Conservation (phyloP, 2,888 invertebrate species). For the Philonicus albiceps region DNA sequence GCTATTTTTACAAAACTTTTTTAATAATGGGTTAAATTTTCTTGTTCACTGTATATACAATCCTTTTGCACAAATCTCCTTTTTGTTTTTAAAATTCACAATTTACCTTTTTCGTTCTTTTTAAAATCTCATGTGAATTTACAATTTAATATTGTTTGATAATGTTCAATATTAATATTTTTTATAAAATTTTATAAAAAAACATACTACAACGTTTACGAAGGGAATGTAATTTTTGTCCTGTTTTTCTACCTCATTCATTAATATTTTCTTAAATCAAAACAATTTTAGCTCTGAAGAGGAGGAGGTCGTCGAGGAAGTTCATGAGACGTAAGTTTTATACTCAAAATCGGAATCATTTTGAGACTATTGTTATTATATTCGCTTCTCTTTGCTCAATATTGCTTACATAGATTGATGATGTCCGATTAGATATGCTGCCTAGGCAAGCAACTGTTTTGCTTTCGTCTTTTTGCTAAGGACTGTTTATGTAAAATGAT, state of each 20-base stretch:
- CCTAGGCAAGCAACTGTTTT: not conserved
- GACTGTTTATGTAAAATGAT: not conserved
- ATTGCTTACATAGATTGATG: not conserved
- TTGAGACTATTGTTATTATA: not conserved
- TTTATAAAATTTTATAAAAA: not conserved
- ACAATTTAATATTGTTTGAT: not conserved
- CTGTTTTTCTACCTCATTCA: conserved; percentile 42
- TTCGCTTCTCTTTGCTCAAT: not conserved
- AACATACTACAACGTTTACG: conserved; percentile 43
- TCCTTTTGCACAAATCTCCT: not conserved
- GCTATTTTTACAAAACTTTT: not conserved
- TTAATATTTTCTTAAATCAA: conserved; percentile 43
- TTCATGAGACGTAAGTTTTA: conserved; percentile 63
- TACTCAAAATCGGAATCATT: not conserved
- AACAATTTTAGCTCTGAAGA: conserved; percentile 60
- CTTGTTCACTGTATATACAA: not conserved
- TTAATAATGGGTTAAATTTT: not conserved
- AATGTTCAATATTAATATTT: not conserved
- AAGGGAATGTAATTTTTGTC: conserved; percentile 38
- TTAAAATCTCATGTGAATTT: not conserved
- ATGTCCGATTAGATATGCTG: not conserved
- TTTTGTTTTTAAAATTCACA: conserved; percentile 1
- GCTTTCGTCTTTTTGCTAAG: not conserved
- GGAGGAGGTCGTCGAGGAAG: conserved; percentile 60
- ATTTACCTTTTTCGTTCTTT: not conserved